Percentiles rank a stretch among this genome's conserved stretches.
Evolutionary conservation across 2,113 vertebrate genomes (phyloP).

Genomic region (Carassius carassius): DNA sequence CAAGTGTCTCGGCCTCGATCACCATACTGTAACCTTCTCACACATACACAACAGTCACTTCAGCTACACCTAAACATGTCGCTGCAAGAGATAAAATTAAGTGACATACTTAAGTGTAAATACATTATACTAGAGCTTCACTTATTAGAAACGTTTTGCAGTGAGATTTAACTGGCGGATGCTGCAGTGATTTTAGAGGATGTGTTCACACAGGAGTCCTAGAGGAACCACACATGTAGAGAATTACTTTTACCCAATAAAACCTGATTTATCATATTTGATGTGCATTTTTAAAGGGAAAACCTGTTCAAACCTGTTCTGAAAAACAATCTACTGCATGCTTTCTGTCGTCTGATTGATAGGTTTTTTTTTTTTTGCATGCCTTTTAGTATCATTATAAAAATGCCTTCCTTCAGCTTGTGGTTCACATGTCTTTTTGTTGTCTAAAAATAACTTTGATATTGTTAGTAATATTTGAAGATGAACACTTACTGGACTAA

Average conservation of each 20-base stretch:
- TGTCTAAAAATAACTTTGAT: background rate
- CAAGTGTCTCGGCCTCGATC: background rate
- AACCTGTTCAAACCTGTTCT: background rate
- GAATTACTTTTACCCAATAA: background rate
- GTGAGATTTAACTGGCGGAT: background rate
- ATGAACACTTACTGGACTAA: background rate
- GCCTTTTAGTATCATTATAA: no score
- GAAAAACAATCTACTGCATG: background rate
- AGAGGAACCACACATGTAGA: background rate
- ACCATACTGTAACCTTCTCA: background rate
- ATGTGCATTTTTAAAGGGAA: background rate
- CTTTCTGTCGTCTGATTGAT: no score
- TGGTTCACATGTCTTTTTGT: no score
- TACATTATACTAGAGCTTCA: background rate
- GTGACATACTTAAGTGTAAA: background rate
- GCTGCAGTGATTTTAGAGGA: background rate
- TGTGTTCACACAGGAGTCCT: background rate
- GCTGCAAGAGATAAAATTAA: background rate
- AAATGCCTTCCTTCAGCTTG: no score
- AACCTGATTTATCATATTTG: background rate
- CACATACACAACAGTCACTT: background rate
- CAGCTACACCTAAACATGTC: background rate
- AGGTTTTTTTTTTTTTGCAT: no score
- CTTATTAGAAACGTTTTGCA: background rate
- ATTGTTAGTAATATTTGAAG: background rate